Evolutionary conservation across 2,797 vertebrate genomes (phyloP).

Genomic region (Sardinella longiceps): DNA sequence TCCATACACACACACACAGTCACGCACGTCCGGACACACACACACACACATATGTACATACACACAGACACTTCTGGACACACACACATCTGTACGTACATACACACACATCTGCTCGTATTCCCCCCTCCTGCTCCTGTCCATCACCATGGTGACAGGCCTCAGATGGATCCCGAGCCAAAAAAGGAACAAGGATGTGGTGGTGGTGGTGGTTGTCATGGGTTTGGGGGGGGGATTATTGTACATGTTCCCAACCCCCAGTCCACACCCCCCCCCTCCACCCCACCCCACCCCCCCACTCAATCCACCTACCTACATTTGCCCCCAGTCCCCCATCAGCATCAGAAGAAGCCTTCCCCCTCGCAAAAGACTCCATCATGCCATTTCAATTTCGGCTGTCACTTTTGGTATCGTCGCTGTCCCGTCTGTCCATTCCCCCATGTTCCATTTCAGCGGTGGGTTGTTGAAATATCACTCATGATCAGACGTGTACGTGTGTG

Average conservation of each 20-base stretch:
- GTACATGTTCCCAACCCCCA: neutral
- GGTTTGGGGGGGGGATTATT: constrained; percentile 7
- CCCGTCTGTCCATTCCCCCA: constrained; percentile 20
- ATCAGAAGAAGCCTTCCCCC: constrained; percentile 2
- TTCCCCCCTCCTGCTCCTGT: neutral
- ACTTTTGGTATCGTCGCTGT: constrained; percentile 31
- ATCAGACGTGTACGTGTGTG: constrained; percentile 20
- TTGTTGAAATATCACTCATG: constrained; percentile 40
- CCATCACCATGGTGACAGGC: constrained; percentile 38
- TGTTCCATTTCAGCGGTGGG: constrained; percentile 38
- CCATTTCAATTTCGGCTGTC: constrained; percentile 50
- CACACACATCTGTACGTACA: neutral
- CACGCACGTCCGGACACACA: too few relatives aligned
- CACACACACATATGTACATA: neutral
- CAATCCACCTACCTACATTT: neutral
- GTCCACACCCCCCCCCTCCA: neutral
- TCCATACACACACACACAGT: too few relatives aligned
- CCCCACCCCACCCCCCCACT: neutral
- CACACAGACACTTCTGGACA: neutral
- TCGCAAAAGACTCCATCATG: constrained; percentile 38
- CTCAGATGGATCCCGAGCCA: constrained; percentile 41
- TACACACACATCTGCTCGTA: neutral
- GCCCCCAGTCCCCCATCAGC: constrained; percentile 25
- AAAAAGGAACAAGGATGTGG: constrained; percentile 15
- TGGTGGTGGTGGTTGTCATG: constrained; percentile 3